These are phyloP conservation scores for Ceyx cyanopectus DNA, from an alignment of 2,113 vertebrate genomes.

Conservation along the genomic window DNA sequence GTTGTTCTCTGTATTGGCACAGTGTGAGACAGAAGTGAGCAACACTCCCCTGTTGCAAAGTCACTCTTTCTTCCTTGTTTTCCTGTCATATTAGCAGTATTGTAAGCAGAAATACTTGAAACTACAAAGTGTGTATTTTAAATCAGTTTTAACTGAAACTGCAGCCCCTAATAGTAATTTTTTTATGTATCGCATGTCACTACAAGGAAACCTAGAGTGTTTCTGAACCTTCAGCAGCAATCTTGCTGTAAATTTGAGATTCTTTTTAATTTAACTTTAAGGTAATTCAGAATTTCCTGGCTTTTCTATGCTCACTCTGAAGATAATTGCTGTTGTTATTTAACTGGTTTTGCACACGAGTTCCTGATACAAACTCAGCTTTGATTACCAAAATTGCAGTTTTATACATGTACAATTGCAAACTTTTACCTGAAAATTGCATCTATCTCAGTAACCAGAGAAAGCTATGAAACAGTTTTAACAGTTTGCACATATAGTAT, in stretches of 20 bases:
- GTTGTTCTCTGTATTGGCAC: background rate
- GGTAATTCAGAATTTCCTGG: background rate
- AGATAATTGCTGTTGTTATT: background rate
- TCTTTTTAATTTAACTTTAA: background rate
- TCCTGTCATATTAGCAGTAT: background rate
- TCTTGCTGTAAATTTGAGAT: background rate
- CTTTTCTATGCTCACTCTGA: background rate
- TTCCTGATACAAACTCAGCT: background rate
- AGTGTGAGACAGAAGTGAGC: background rate
- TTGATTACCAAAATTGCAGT: background rate
- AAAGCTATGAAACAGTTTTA: background rate
- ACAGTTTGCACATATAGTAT: background rate
- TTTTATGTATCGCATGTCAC: background rate
- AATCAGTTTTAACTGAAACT: conserved; percentile 19
- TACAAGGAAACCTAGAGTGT: background rate
- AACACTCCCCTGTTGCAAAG: background rate
- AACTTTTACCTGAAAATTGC: background rate
- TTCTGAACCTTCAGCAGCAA: conserved; percentile 5
- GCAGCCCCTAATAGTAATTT: background rate
- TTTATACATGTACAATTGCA: background rate
- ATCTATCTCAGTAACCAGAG: background rate
- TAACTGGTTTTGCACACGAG: background rate
- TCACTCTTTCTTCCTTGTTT: background rate
- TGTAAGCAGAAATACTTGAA: conserved; percentile 6
- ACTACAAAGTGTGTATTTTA: background rate